These are phyloP conservation scores for Phrynocephalus vlangalii DNA, from an alignment of 2,797 vertebrate genomes.

Conservation along the genomic window DNA sequence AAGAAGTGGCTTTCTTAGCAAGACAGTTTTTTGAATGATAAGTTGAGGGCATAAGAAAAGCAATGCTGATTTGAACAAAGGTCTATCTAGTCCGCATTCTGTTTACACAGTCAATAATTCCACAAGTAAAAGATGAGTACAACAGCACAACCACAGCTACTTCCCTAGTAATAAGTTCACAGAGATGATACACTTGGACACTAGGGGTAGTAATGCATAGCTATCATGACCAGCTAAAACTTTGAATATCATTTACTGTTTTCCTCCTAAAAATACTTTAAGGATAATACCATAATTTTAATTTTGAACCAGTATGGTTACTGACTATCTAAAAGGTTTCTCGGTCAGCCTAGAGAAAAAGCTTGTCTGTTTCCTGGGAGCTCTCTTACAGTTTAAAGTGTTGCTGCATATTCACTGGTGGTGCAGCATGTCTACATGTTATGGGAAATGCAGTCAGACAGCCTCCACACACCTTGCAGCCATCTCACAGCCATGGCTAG, in stretches of 20 bases:
- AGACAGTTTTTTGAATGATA: constrained; percentile 1
- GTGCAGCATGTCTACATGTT: too few species aligned
- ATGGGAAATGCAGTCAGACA: too few species aligned
- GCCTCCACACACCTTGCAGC: too few species aligned
- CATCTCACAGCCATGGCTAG: too few species aligned
- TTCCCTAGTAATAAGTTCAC: not conserved
- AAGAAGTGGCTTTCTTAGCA: not conserved
- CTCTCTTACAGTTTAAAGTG: not conserved
- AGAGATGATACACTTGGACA: not conserved
- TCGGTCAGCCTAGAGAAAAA: not conserved
- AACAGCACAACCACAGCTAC: not conserved
- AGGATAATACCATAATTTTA: too few species aligned
- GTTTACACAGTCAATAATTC: not conserved
- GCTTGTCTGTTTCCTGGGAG: not conserved
- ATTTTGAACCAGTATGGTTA: not conserved
- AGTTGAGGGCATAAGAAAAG: not conserved
- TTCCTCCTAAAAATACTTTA: too few species aligned
- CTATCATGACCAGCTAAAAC: too few species aligned
- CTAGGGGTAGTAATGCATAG: too few species aligned
- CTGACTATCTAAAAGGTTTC: not conserved
- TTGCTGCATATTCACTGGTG: too few species aligned
- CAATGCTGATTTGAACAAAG: not conserved
- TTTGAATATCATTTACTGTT: too few species aligned
- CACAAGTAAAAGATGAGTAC: not conserved
- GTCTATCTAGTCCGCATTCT: not conserved